These are phyloP conservation scores for Nothobranchius furzeri DNA, from an alignment of 2,113 vertebrate genomes.

Conservation along the genomic window DNA sequence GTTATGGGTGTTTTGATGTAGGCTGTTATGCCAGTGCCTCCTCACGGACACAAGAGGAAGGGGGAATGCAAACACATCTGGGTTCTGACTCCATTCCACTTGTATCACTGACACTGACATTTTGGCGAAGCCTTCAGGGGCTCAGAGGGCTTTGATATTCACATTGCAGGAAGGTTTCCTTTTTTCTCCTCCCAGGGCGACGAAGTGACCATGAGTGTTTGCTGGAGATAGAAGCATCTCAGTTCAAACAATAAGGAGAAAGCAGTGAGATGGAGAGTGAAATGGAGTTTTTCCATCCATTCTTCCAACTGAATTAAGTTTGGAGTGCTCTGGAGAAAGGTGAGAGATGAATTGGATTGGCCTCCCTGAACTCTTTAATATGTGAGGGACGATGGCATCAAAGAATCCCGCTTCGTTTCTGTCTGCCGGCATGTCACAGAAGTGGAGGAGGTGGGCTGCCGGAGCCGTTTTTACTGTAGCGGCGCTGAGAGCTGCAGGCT, in stretches of 20 bases:
- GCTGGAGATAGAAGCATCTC: slow-evolving; percentile 56
- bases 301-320: slow-evolving; percentile 50
- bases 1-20: slow-evolving; percentile 48
- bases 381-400: slow-evolving; percentile 53
- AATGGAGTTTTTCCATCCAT: slow-evolving; percentile 34
- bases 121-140: slow-evolving; percentile 36
- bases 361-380: slow-evolving; percentile 47
- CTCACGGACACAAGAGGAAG: slow-evolving; percentile 24
- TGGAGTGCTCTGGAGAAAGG: slow-evolving; percentile 50
- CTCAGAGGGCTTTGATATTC: slow-evolving; percentile 53
- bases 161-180: slow-evolving; percentile 1
- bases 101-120: slow-evolving; percentile 59
- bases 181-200: slow-evolving; percentile 17
- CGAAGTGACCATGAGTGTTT: slow-evolving; percentile 48
- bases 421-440: slow-evolving; percentile 15
- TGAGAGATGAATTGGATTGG: slow-evolving; percentile 63
- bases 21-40: slow-evolving; percentile 9
- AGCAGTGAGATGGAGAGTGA: slow-evolving; percentile 39
- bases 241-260: slow-evolving; percentile 56
- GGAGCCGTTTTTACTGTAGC: slow-evolving; percentile 17
- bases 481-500: neutral
- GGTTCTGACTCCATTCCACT: slow-evolving; percentile 36
- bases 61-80: slow-evolving; percentile 46
- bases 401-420: slow-evolving; percentile 22
- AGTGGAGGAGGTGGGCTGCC: slow-evolving; percentile 20